Conservation (phyloP, 1,140 invertebrate species). For the Micrasema minimum region DNA sequence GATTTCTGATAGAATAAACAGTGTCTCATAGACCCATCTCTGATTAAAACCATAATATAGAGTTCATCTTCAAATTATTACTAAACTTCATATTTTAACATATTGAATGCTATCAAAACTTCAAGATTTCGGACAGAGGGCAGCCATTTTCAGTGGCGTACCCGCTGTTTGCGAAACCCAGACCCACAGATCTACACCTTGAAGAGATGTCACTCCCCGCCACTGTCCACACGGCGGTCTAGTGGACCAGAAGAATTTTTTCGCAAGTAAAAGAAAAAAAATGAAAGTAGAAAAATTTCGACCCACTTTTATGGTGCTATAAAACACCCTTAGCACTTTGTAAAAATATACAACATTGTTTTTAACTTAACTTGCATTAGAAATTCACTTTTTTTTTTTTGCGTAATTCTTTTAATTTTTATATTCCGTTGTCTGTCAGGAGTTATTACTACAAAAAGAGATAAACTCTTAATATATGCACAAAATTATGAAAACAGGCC, state of each 20-base stretch:
- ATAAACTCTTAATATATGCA: too few relatives aligned
- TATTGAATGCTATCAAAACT: not conserved
- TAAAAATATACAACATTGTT: slow-evolving; percentile 24
- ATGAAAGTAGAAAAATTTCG: slow-evolving; percentile 10
- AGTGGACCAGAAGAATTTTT: slow-evolving; percentile 11
- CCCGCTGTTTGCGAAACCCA: slow-evolving; percentile 47
- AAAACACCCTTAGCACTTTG: slow-evolving; percentile 15
- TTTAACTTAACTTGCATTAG: too few relatives aligned
- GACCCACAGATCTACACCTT: slow-evolving; percentile 28
- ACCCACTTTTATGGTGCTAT: slow-evolving; percentile 12
- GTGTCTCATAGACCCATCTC: not conserved
- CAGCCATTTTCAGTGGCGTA: slow-evolving; percentile 52
- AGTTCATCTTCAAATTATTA: too few relatives aligned
- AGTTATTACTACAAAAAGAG: too few relatives aligned
- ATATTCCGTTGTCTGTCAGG: too few relatives aligned
- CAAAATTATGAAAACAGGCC: too few relatives aligned
- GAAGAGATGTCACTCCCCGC: slow-evolving; percentile 32
- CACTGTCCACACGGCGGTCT: slow-evolving; percentile 51
- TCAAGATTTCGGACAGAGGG: slow-evolving; percentile 52
- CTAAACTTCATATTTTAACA: too few relatives aligned
- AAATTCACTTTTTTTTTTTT: too few relatives aligned
- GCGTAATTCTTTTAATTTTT: too few relatives aligned
- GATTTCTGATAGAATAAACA: too few relatives aligned
- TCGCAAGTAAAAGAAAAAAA: slow-evolving; percentile 32
- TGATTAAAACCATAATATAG: not conserved